A percentile compares a stretch with the other conserved stretches of the same genome.
phyloP scores from a whole-genome alignment of 2,888 invertebrate species.

The Eustalomyia histrio region DNA sequence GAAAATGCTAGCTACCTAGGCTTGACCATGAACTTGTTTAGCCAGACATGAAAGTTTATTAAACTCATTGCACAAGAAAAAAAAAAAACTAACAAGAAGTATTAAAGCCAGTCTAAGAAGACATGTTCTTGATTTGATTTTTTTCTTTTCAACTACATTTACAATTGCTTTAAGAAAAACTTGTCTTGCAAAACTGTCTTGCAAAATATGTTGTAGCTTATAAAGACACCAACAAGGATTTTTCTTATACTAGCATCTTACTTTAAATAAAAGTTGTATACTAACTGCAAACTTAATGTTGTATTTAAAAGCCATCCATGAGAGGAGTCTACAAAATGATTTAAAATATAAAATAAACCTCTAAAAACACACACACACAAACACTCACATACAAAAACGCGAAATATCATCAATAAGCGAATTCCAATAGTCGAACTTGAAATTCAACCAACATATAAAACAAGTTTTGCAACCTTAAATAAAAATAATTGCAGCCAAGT shows the following conservation, averaged over 20 bases:
- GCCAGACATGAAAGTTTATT: slow-evolving; percentile 65
- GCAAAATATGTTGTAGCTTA: neutral
- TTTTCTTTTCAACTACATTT: slow-evolving; percentile 1
- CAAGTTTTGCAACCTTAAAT: slow-evolving; percentile 52
- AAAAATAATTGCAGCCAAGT: slow-evolving; percentile 46
- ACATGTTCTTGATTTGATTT: neutral
- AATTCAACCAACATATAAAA: slow-evolving; percentile 49
- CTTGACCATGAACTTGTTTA: slow-evolving; percentile 66
- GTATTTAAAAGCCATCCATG: neutral
- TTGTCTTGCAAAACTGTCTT: neutral
- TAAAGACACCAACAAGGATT: neutral
- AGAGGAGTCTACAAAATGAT: slow-evolving; percentile 38
- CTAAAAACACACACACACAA: neutral
- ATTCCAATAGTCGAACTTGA: slow-evolving; percentile 61
- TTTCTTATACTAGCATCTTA: neutral
- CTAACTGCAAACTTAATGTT: neutral
- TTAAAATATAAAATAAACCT: slow-evolving; percentile 30
- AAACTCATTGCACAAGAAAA: slow-evolving; percentile 37
- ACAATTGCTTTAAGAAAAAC: neutral
- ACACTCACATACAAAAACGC: slow-evolving; percentile 1
- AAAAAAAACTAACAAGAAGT: slow-evolving; percentile 8
- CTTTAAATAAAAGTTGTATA: neutral
- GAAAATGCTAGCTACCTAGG: slow-evolving; percentile 34
- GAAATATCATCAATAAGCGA: slow-evolving; percentile 44
- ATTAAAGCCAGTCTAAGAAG: slow-evolving; percentile 18